phyloP scores from a whole-genome alignment of 1,140 invertebrate genomes.

The Neodiprion pinetum region DNA sequence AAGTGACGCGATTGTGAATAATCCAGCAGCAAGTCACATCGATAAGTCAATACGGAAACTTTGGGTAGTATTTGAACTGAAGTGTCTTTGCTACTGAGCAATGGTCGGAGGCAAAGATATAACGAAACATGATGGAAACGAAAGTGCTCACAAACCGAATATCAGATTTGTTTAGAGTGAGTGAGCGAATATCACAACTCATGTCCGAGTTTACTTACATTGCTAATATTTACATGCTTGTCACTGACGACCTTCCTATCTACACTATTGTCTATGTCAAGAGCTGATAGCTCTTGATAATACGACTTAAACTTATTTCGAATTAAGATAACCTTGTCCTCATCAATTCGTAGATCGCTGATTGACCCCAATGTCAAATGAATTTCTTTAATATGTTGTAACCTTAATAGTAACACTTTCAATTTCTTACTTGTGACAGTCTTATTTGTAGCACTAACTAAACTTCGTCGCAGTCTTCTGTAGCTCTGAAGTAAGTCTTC shows the following conservation, averaged over 20 bases:
- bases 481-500: slow-evolving; percentile 45
- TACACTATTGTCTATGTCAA: slow-evolving; percentile 19
- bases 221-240: slow-evolving; percentile 17
- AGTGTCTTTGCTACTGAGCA: too few species aligned
- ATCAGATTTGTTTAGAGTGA: background rate
- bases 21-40: too few species aligned
- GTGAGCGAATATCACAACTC: slow-evolving; percentile 46
- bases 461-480: slow-evolving; percentile 40
- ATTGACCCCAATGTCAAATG: slow-evolving; percentile 51
- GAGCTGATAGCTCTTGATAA: slow-evolving; percentile 30
- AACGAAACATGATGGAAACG: too few species aligned
- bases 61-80: too few species aligned
- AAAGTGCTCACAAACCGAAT: background rate
- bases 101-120: too few species aligned
- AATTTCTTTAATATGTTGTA: slow-evolving; percentile 52
- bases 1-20: too few species aligned
- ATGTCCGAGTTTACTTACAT: slow-evolving; percentile 31
- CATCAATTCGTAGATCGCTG: slow-evolving; percentile 40
- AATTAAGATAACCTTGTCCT: slow-evolving; percentile 38
- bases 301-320: slow-evolving; percentile 42
- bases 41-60: too few species aligned
- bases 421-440: slow-evolving; percentile 30
- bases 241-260: slow-evolving; percentile 3
- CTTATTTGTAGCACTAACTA: slow-evolving; percentile 24
- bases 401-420: slow-evolving; percentile 45